Conservation (phyloP, 2,113 vertebrate genomes). For the Hemichromis elongatus region DNA sequence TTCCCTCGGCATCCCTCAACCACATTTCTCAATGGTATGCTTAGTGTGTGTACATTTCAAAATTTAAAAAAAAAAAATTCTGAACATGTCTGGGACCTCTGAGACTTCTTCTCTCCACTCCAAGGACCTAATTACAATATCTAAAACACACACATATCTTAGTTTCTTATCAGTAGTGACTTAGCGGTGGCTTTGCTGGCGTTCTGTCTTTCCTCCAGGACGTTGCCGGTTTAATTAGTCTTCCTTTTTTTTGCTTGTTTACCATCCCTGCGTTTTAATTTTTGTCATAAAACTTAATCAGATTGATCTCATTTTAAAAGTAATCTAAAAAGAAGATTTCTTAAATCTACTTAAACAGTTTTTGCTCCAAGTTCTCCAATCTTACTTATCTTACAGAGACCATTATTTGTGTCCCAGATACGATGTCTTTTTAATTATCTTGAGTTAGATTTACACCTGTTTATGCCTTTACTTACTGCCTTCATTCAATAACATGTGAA, state of each 20-base stretch:
- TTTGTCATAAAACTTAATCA: not conserved
- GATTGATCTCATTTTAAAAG: not conserved
- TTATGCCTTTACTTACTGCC: not conserved
- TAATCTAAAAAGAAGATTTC: not conserved
- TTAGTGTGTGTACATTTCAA: not conserved
- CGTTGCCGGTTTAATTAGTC: constrained; percentile 42
- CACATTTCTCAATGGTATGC: not conserved
- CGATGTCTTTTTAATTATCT: not conserved
- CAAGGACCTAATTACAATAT: constrained; percentile 53
- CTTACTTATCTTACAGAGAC: not conserved
- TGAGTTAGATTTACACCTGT: constrained; percentile 9
- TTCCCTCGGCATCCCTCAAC: not conserved
- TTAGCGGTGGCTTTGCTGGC: constrained; percentile 6
- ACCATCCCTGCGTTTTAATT: not conserved
- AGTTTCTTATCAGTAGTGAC: constrained; percentile 25
- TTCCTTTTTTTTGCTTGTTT: not conserved
- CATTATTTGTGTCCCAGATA: not conserved
- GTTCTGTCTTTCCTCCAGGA: constrained; percentile 2
- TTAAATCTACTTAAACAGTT: not conserved
- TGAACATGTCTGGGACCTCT: not conserved
- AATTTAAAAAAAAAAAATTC: no score
- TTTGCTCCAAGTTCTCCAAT: not conserved
- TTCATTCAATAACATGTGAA: not conserved
- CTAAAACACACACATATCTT: not conserved
- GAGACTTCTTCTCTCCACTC: constrained; percentile 2